A percentile compares a stretch with the other conserved stretches of the same genome.
Conservation (phyloP, 2,888 invertebrate species). For the Philhelius pedissequus region DNA sequence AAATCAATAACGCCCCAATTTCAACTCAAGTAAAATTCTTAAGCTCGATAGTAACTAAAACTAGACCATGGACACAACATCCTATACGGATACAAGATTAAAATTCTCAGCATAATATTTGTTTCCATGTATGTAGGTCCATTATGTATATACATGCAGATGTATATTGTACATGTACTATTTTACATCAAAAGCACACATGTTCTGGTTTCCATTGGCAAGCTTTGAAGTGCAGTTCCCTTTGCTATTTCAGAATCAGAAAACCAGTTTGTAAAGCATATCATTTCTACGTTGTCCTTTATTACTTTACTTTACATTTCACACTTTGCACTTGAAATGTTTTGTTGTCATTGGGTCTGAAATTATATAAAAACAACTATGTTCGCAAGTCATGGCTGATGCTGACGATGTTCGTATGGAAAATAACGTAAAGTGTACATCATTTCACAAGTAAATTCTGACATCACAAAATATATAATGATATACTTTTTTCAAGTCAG, state of each 20-base stretch:
- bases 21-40: neutral
- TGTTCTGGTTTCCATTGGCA: slow-evolving; percentile 56
- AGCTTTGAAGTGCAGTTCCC: slow-evolving; percentile 43
- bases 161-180: neutral
- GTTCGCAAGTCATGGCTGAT: neutral
- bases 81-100: neutral
- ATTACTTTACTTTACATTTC: slow-evolving; percentile 27
- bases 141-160: neutral
- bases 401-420: neutral
- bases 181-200: slow-evolving; percentile 38
- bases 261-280: slow-evolving; percentile 28
- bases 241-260: slow-evolving; percentile 40
- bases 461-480: neutral
- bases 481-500: neutral
- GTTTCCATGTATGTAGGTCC: neutral
- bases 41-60: neutral
- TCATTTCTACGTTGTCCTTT: neutral
- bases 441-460: slow-evolving; percentile 49
- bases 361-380: neutral
- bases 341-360: slow-evolving; percentile 44
- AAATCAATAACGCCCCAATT: neutral
- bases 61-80: neutral
- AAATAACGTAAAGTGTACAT: slow-evolving; percentile 6
- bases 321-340: neutral
- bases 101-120: neutral